Evolutionary conservation across 2,797 vertebrate genomes (phyloP).

Genomic region (Sebastes flavidus): DNA sequence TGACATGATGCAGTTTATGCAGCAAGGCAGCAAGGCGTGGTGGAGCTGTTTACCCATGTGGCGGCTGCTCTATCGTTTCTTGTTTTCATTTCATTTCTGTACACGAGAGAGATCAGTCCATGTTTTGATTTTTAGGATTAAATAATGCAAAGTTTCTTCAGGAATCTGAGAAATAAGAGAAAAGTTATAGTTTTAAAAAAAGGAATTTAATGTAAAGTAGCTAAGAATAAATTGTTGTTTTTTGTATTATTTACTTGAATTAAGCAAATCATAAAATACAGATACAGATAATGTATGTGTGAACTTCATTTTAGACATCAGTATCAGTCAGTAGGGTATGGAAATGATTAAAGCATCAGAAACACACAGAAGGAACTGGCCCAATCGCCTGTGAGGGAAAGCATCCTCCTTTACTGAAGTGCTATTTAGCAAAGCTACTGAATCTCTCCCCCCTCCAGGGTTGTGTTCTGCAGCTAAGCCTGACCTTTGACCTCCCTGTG

Average conservation of each 20-base stretch:
- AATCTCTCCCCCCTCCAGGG: background rate
- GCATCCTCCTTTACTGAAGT: conserved; percentile 6
- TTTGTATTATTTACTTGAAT: background rate
- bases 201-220: background rate
- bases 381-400: background rate
- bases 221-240: background rate
- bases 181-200: background rate
- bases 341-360: conserved; percentile 14
- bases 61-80: background rate
- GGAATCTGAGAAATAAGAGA: background rate
- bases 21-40: conserved; percentile 22
- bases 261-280: background rate
- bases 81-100: background rate
- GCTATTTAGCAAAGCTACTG: conserved; percentile 25
- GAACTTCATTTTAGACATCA: background rate
- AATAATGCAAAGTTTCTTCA: background rate
- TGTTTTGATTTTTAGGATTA: background rate
- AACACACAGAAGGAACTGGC: background rate
- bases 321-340: background rate
- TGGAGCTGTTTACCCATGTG: conserved; percentile 44
- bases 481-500: conserved; percentile 51
- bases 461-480: background rate
- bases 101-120: background rate
- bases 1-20: conserved; percentile 56
- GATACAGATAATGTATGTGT: background rate